Conservation (phyloP, 2,888 invertebrate species). For the Cosmopolites sordidus region DNA sequence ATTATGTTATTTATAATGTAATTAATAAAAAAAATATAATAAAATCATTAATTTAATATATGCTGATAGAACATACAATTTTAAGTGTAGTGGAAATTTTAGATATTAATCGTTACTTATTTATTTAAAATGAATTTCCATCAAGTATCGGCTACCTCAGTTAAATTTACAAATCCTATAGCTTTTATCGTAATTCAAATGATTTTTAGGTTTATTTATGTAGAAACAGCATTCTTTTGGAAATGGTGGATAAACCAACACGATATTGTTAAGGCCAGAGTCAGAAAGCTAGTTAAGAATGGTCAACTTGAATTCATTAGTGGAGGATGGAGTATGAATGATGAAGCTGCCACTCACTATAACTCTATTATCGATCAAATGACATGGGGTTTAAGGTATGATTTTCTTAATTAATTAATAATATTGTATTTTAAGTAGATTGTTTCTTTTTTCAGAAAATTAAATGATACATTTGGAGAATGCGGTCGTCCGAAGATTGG, state of each 20-base stretch:
- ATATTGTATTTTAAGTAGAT: not conserved
- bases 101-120: too few species aligned
- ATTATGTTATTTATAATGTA: too few species aligned
- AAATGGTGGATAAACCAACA: conserved; percentile 78
- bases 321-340: conserved; percentile 84
- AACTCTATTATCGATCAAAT: conserved; percentile 72
- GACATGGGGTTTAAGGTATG: conserved; percentile 66
- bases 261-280: conserved; percentile 54
- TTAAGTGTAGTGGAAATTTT: too few species aligned
- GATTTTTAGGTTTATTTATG: conserved; percentile 79
- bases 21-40: too few species aligned
- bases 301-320: conserved; percentile 75
- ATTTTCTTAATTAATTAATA: not conserved
- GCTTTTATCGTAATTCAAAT: too few species aligned
- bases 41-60: too few species aligned
- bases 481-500: conserved; percentile 71
- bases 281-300: conserved; percentile 63
- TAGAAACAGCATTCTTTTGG: conserved; percentile 77
- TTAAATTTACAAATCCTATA: too few species aligned
- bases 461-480: conserved; percentile 64
- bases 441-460: conserved; percentile 35
- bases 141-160: too few species aligned
- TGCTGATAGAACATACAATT: too few species aligned
- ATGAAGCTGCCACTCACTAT: conserved; percentile 69
- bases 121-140: too few species aligned